These are phyloP conservation scores for Sebastiscus albofasciatus DNA, from an alignment of 2,797 vertebrate genomes.

Conservation along the genomic window DNA sequence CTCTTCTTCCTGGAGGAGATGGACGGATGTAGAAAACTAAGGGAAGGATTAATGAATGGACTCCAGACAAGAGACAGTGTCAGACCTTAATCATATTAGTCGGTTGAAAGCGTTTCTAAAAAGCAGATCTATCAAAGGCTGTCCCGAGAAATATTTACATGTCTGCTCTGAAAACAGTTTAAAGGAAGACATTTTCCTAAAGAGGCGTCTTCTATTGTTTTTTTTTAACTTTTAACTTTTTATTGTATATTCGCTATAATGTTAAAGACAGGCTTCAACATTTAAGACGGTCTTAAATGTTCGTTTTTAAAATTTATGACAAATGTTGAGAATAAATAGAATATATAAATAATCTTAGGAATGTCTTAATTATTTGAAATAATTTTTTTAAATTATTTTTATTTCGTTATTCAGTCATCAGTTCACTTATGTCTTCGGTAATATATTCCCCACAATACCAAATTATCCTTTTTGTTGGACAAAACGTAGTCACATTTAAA, in stretches of 20 bases:
- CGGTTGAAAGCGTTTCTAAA: background rate
- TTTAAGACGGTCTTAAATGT: background rate
- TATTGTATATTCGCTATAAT: too few species aligned
- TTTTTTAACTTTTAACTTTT: background rate
- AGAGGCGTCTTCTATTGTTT: background rate
- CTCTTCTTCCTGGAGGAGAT: background rate
- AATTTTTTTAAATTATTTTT: background rate
- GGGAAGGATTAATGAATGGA: background rate
- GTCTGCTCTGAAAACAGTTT: background rate
- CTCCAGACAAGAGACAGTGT: background rate
- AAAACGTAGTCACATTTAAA: too few species aligned
- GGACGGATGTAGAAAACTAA: background rate
- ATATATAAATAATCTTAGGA: background rate
- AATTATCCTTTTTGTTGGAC: background rate
- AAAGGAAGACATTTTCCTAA: background rate
- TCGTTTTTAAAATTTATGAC: background rate
- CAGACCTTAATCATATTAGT: background rate
- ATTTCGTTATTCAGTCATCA: background rate
- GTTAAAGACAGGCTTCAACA: background rate
- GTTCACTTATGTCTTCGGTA: background rate
- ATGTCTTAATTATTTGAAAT: background rate
- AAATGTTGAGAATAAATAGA: background rate
- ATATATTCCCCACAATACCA: background rate
- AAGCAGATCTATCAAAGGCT: accelerated
- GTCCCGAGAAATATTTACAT: background rate